These are phyloP conservation scores for Yasuhikotakia modesta DNA, from an alignment of 2,797 vertebrate species.

Conservation along the genomic window DNA sequence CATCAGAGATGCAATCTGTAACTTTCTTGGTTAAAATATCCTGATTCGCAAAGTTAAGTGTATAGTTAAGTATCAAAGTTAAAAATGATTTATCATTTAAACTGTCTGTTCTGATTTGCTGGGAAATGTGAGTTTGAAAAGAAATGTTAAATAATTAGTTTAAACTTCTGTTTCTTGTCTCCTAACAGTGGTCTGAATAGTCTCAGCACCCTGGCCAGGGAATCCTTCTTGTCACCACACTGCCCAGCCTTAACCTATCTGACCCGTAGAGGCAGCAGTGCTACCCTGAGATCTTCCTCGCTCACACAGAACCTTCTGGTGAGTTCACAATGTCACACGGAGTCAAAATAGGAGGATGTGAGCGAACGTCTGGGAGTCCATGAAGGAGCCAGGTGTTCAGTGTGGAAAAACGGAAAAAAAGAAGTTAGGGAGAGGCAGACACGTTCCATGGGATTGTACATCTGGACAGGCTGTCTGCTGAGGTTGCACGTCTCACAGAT, in stretches of 20 bases:
- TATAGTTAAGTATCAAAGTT: too few relatives aligned
- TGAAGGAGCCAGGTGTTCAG: conserved; percentile 30
- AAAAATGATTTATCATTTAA: too few relatives aligned
- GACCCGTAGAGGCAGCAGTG: not conserved
- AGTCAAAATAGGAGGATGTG: not conserved
- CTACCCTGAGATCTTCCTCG: not conserved
- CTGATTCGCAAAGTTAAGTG: too few relatives aligned
- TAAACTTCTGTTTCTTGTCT: conserved; percentile 14
- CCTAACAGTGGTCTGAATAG: conserved; percentile 56
- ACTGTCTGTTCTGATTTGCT: too few relatives aligned
- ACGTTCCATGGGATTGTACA: conserved; percentile 37
- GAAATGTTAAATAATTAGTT: not conserved
- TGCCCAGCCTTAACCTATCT: conserved; percentile 20
- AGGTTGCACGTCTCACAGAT: conserved; percentile 38
- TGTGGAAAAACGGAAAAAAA: conserved; percentile 6
- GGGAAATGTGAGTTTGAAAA: too few relatives aligned
- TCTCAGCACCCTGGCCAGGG: conserved; percentile 57
- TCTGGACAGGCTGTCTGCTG: conserved; percentile 29
- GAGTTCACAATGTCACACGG: conserved; percentile 44
- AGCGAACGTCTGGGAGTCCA: not conserved
- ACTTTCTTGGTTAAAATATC: too few relatives aligned
- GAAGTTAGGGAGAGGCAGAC: conserved; percentile 30
- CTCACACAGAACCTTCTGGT: conserved; percentile 35
- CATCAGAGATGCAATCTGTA: not conserved
- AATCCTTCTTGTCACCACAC: conserved; percentile 42